Percentiles rank a stretch among this genome's conserved stretches.
These are phyloP conservation scores for Poecilia velifera DNA, from an alignment of 2,797 vertebrate genomes.

Conservation along the genomic window DNA sequence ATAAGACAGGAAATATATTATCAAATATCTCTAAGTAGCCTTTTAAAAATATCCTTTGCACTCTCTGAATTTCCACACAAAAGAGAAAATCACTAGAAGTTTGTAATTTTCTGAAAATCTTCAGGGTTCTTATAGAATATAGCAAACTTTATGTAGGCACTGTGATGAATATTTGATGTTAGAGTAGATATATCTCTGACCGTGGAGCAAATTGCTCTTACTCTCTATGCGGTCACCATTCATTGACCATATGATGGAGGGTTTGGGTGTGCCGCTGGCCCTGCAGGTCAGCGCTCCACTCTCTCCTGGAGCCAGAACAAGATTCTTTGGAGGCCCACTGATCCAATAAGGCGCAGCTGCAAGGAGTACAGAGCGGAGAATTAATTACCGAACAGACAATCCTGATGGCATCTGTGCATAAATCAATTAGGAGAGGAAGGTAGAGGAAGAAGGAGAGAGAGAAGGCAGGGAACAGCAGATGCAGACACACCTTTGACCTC, in stretches of 20 bases:
- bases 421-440: slow-evolving; percentile 61
- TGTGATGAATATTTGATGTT: background rate
- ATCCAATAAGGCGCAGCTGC: slow-evolving; percentile 98
- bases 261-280: slow-evolving; percentile 93
- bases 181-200: background rate
- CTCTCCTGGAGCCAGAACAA: slow-evolving; percentile 92
- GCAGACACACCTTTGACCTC: slow-evolving; percentile 89
- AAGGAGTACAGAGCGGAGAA: slow-evolving; percentile 47
- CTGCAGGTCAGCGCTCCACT: slow-evolving; percentile 88
- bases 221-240: slow-evolving; percentile 93
- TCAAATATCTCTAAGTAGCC: background rate
- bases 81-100: background rate
- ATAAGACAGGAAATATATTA: background rate
- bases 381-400: slow-evolving; percentile 57
- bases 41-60: background rate
- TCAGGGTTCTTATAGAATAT: background rate
- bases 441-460: slow-evolving; percentile 15
- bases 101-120: background rate
- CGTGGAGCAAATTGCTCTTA: slow-evolving; percentile 72
- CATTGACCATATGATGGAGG: slow-evolving; percentile 88
- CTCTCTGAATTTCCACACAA: background rate
- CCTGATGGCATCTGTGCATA: slow-evolving; percentile 57
- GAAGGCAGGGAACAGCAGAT: background rate
- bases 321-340: slow-evolving; percentile 85
- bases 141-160: background rate